Conservation (phyloP, 2,113 vertebrate genomes). For the Bos javanicus region DNA sequence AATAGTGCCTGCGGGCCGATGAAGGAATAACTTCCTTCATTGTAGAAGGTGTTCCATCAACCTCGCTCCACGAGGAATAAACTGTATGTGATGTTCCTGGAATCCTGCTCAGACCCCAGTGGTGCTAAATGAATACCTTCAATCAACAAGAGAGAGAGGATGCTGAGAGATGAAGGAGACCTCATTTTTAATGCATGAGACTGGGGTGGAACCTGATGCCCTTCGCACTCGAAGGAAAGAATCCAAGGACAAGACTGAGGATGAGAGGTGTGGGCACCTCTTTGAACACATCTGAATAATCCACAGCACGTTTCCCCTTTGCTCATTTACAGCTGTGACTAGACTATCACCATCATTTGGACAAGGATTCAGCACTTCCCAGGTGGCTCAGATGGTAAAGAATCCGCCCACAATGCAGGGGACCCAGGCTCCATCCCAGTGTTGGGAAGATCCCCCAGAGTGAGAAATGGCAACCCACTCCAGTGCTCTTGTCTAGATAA, state of each 20-base stretch:
- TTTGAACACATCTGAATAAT: not conserved
- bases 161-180: not conserved
- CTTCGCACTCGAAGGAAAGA: too few relatives aligned
- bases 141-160: too few relatives aligned
- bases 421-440: not conserved
- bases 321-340: not conserved
- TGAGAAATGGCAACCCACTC: not conserved
- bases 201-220: accelerated
- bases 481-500: not conserved
- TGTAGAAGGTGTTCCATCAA: accelerated
- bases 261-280: not conserved
- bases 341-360: not conserved
- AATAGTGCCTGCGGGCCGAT: accelerated
- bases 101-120: accelerated
- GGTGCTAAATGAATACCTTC: accelerated
- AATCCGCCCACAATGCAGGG: not conserved
- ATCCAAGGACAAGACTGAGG: accelerated
- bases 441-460: not conserved
- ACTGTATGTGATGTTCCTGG: accelerated
- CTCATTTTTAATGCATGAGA: accelerated
- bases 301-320: accelerated
- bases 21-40: accelerated
- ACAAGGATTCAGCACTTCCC: not conserved
- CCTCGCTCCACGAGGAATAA: accelerated
- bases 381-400: not conserved